A percentile compares a stretch with the other conserved stretches of the same genome.
Evolutionary conservation across 2,797 vertebrate genomes (phyloP).

Genomic region (Takifugu ocellatus): DNA sequence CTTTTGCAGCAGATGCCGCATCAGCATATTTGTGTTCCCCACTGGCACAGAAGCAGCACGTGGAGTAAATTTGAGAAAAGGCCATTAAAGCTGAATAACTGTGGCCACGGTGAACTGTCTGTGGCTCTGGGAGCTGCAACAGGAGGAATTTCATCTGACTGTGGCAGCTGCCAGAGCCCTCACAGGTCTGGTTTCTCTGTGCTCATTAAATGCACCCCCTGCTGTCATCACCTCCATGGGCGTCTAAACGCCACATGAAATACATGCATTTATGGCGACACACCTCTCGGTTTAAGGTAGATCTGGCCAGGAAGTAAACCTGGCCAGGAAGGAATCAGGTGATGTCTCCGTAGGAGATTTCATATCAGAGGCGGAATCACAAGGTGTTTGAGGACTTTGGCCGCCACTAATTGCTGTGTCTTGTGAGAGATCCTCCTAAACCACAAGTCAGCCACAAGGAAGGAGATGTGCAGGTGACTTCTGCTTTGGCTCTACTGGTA

Average conservation of each 20-base stretch:
- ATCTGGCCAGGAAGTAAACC: not conserved
- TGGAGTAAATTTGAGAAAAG: too few relatives aligned
- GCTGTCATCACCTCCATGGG: slow-evolving; percentile 10
- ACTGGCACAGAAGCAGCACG: not conserved
- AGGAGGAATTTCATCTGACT: slow-evolving; percentile 47
- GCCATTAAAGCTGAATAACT: not conserved
- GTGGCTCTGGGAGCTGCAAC: slow-evolving; percentile 4
- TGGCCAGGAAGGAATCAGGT: slow-evolving; percentile 7
- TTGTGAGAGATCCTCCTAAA: slow-evolving; percentile 53
- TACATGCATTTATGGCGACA: not conserved
- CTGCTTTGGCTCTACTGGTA: slow-evolving; percentile 53
- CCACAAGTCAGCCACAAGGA: slow-evolving; percentile 26
- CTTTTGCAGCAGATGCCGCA: not conserved
- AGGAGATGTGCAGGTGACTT: slow-evolving; percentile 39
- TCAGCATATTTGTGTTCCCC: slow-evolving; percentile 24
- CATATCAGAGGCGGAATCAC: slow-evolving; percentile 52
- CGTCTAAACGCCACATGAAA: slow-evolving; percentile 6
- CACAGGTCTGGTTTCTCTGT: slow-evolving; percentile 22
- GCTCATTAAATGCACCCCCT: slow-evolving; percentile 7
- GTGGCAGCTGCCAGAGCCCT: slow-evolving; percentile 46
- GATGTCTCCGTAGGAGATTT: slow-evolving; percentile 14
- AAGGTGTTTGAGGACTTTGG: slow-evolving; percentile 73
- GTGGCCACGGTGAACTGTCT: not conserved
- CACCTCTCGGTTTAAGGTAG: slow-evolving; percentile 1
- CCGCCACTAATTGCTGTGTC: slow-evolving; percentile 50